Evolutionary conservation across 2,888 invertebrate genomes (phyloP), one percentile per base, ranked within the genome.

Genomic region (Hololepta plana): DNA sequence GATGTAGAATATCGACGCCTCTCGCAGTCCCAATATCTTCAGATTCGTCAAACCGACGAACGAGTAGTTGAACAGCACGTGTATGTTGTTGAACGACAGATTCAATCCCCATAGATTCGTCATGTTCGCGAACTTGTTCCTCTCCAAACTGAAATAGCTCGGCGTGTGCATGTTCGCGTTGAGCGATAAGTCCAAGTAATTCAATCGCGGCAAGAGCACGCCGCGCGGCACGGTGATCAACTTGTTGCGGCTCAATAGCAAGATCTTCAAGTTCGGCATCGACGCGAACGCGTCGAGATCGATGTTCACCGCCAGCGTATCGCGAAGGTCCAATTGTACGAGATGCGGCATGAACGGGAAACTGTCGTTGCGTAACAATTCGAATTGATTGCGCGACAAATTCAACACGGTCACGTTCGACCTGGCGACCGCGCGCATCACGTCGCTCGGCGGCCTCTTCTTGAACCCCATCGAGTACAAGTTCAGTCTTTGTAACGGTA

Each of bases 301-400:
- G 19, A 72, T 53, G 10, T 46, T 47, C 17, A 60, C 52, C 8
- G 60, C 55, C 2, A 57, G 47, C 2, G 64, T 60, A 39, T 59
- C 59, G 27, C 61, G 54, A 21, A 73, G 48, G 44, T 71, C 66
- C 20, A 73, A 39, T 1, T 58, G 36, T 38, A 60, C 53, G 27
- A 72, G 47, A 31, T 62, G 60, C 1, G 53, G 46, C 66, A 69
- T 68, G 20, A 27, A 29, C 2, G 67, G 66, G 41, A 70, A 69
- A 3, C 51, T 45, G n/a, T 58, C 49, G 6, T 58, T 51, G 7
- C 42, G 39, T 4, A 70, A 54, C 2, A 55, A 43, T 47, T 66
- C 64, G 38, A 69, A 67, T 36, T 64, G 64, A 40, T 69, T 69
- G 25, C 57, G 46, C 61, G 52, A 15, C 20, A 70, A 40, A 27